These are phyloP conservation scores for Recurvirostra avosetta DNA, from an alignment of 2,113 vertebrate species.

Conservation along the genomic window DNA sequence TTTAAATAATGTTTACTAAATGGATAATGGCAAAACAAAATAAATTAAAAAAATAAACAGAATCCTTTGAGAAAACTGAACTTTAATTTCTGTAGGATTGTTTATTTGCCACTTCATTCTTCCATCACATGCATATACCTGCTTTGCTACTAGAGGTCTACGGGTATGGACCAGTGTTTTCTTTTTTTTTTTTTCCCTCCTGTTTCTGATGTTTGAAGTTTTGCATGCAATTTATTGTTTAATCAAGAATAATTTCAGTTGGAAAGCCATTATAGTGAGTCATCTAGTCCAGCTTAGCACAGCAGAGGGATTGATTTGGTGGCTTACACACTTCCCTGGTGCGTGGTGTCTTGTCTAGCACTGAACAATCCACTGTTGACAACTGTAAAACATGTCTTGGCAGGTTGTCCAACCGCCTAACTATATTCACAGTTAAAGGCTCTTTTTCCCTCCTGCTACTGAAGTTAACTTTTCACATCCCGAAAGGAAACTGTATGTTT, in stretches of 20 bases:
- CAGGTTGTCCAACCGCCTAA: not conserved
- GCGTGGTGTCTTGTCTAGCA: not conserved
- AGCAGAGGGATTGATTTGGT: not conserved
- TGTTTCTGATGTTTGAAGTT: not conserved
- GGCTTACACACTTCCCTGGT: not conserved
- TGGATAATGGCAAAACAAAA: not conserved
- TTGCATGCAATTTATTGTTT: not conserved
- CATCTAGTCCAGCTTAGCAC: not conserved
- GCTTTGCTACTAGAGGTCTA: not conserved
- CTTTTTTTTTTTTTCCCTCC: not conserved
- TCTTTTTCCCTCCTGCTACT: not conserved
- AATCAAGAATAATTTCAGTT: not conserved
- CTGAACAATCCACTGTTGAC: conserved; percentile 7
- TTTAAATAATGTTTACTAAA: not conserved
- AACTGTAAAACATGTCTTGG: conserved; percentile 28
- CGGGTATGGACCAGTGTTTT: not conserved
- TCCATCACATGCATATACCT: not conserved
- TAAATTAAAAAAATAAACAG: not conserved
- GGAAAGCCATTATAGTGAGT: not conserved
- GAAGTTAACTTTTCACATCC: not conserved
- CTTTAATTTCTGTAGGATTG: not conserved
- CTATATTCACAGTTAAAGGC: not conserved
- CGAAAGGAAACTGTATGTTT: not conserved
- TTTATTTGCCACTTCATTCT: not conserved
- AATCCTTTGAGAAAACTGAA: not conserved